phyloP scores from a whole-genome alignment of 2,888 invertebrate genomes.

The Embidobia sp. region DNA sequence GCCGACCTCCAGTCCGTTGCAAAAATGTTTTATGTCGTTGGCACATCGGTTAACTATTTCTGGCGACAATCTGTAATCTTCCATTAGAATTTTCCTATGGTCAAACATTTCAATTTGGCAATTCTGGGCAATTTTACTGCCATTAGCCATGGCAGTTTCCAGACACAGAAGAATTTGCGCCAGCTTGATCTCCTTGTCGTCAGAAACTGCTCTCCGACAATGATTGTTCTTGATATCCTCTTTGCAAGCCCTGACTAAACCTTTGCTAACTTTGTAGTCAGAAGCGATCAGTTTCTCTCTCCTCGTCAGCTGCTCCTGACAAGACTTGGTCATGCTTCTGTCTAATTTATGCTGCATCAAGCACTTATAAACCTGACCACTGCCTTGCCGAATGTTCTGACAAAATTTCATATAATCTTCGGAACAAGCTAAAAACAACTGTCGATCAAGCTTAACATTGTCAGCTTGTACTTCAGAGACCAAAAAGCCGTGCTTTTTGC shows the following conservation, averaged over 20 bases:
- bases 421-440: conserved; percentile 94
- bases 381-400: conserved; percentile 88
- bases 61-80: conserved; percentile 96
- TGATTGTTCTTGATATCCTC: conserved; percentile 93
- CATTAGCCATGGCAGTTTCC: conserved; percentile 89
- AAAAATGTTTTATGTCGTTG: conserved; percentile 90
- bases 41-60: conserved; percentile 95
- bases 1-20: conserved; percentile 89
- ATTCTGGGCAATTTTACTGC: conserved; percentile 87
- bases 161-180: conserved; percentile 96
- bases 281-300: conserved; percentile 94
- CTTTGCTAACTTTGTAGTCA: conserved; percentile 95
- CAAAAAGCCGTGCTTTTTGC: conserved; percentile 90
- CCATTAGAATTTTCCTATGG: conserved; percentile 94
- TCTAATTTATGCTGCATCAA: conserved; percentile 91
- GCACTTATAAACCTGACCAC: conserved; percentile 94
- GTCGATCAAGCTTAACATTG: conserved; percentile 93
- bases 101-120: conserved; percentile 95
- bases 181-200: conserved; percentile 91
- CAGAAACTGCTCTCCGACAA: conserved; percentile 91
- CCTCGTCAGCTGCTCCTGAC: conserved; percentile 91
- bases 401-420: conserved; percentile 92
- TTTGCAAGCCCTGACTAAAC: conserved; percentile 93
- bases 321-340: conserved; percentile 86
- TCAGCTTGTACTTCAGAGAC: conserved; percentile 95